Evolutionary conservation across 2,113 vertebrate species (phyloP), one percentile per base, ranked within the genome.

Genomic region (Butorides virescens): DNA sequence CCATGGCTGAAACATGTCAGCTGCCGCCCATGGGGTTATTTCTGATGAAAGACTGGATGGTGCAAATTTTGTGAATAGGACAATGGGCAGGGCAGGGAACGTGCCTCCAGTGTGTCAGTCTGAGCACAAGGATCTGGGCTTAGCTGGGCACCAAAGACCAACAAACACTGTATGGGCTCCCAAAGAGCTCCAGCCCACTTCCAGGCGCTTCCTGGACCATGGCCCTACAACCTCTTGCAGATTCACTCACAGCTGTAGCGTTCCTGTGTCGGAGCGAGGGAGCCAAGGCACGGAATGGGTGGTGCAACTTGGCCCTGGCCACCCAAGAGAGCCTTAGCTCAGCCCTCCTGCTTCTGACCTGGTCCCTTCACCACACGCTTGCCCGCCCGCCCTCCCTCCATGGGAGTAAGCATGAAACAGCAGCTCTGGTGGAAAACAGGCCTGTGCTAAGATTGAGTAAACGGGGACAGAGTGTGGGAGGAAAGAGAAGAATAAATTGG

Each of bases 381-480:
- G 77, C 75, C 49, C 15, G 77, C 75, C 49, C 15, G 19, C 10
- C 58, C 71, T 82, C 18, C 56, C 26, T 81, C 59, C 73, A 59
- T 9, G 9, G 53, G 74, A 81, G 47, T 66, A 72, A 91, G 86
- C 26, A 50, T 77, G 87, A 94, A 95, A 93, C 84, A 90, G 77
- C 78, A 91, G 79, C 82, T 85, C 34, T 82, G 44, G 66, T 55
- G 73, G 59, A 92, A 96, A 96, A 91, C 76, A 92, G 86, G 92
- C 82, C 76, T 89, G 22, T 62, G 78, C 70, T 93, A 63, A 96
- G 96, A 94, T 84, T 96, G 95, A 95, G 92, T 94, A 95, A 97
- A 96, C 39, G 13, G 90, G 96, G 92, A 94, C 91, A 95, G 91
- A 89, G 86, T 87, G 94, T 96, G 88, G 91, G 95, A 96, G 91